Base-by-base conservation (phyloP, 2,797 vertebrate species). In the Labeo calbasu region DNA sequence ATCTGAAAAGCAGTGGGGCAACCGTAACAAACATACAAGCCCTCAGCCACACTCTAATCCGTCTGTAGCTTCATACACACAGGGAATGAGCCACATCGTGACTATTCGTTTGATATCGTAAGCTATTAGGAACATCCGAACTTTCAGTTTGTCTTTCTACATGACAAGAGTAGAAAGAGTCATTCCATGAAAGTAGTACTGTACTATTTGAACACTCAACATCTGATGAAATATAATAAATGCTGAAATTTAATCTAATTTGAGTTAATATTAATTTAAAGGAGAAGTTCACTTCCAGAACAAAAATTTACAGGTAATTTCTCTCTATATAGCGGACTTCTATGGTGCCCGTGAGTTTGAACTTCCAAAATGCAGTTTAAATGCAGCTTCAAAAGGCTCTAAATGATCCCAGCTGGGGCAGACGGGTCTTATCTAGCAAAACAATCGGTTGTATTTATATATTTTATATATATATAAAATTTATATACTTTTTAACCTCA, bases 1-100 rank as follows among this genome's bases (percentile, higher is more conserved):
- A 83, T 84, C 75, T 84, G 57, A 88, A 89, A 89, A 83, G 25
- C 82, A 78, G 66, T 80, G 68, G 71, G 82, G 76, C 82, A 77
- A 76, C 55, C 65, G 25, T 69, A 80, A 79, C 63, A 77, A 65
- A 83, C 43, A 78, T 70, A 50, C 69, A 79, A 61, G 9, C 81
- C 57, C 57, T 72, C 76, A 71, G 66, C 48, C 66, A 81, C 69
- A 80, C 65, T 25, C 81, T 63, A 66, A 71, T 61, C 59, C 55
- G n/a, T 43, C 53, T 25, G 59, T n/a, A 40, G 28, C 65, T 66
- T 68, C 50, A 75, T 11, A 55, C 61, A 76, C n/a, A 19, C 59
- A 40, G 9, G 14, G 25, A 79, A 25, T 75, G 40, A 55, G 32
- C 14, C 66, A 81, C 63, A 48, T 55, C 12, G 2, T 17, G 11